Evolutionary conservation across 1,140 invertebrate species (phyloP).

Genomic region (Periplaneta americana): DNA sequence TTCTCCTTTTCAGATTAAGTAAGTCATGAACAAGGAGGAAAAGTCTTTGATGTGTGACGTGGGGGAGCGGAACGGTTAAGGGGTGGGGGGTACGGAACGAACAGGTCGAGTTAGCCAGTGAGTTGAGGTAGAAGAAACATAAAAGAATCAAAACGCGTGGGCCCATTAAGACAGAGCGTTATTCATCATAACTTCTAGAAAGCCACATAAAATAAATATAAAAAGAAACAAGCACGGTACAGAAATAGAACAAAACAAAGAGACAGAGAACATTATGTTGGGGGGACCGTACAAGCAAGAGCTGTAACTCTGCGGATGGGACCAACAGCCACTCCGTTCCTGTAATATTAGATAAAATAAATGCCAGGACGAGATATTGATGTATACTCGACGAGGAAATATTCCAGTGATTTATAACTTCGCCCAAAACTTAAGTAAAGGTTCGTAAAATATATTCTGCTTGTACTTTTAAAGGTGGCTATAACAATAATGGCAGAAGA

Average conservation of each 20-base stretch:
- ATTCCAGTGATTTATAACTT: not conserved
- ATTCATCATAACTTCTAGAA: not conserved
- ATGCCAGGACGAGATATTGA: not conserved
- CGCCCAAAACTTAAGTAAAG: not conserved
- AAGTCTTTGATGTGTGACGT: no score
- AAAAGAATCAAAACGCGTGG: slow-evolving; percentile 4
- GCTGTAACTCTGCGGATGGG: not conserved
- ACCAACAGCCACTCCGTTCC: not conserved
- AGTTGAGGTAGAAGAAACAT: not conserved
- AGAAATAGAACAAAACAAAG: not conserved
- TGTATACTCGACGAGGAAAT: not conserved
- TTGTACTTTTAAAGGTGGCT: not conserved
- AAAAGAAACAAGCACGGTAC: not conserved
- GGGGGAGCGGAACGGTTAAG: not conserved
- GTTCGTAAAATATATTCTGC: not conserved
- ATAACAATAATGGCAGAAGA: no score
- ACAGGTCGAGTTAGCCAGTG: not conserved
- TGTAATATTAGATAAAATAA: not conserved
- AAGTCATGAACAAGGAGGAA: not conserved
- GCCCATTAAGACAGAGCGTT: not conserved
- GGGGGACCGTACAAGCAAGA: not conserved
- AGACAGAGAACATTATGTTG: not conserved
- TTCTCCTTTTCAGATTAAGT: not conserved
- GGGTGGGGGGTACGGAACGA: not conserved
- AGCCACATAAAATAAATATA: not conserved